Base-by-base conservation (phyloP, 2,888 invertebrate species). In the Ypsolopha scabrella region DNA sequence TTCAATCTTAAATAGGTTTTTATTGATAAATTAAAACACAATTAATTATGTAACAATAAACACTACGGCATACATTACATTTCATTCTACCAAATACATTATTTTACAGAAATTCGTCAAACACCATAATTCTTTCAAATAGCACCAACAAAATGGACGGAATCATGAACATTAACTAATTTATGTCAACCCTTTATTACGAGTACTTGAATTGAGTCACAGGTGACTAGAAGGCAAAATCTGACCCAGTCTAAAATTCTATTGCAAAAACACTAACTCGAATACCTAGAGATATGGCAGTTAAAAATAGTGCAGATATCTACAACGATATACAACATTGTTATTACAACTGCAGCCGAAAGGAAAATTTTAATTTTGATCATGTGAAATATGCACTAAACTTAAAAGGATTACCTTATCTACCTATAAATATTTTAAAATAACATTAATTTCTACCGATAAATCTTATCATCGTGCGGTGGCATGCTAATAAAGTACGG, bases 401-500 rank as follows among this genome's bases (percentile, higher is more conserved):
- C 24, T 24, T 24, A 24, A 24, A 24, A 4, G 24, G 24, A 24
- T 24, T 3, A 24, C 24, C 24, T 24, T 24, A 24, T 24, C 24
- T 24, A 24, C 24, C 24, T 24, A 24, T 4, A 24, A 24, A 4
- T 24, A 24, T 24, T 24, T 24, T 24, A 24, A 24, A 24, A 24
- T 24, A 24, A 24, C 24, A 24, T 24, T 24, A 24, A 36, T 36
- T 47, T 47, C 47, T 47, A 90, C 79, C 90, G 88, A 77, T 90
- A 90, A 61, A 88, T 89, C 78, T 90, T 90, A 63, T 91, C 90
- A 54, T 90, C 90, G 56, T 87, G 87, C 44, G 89, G 88, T 52
- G 89, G 89, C 75, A 89, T 77, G 55, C 90, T 87, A 61, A 91
- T 89, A 61, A 90, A 90, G 64, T 90, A 91, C 1, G 90, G 90